phyloP scores from a whole-genome alignment of 2,113 vertebrate species.

The Zosterops lateralis region DNA sequence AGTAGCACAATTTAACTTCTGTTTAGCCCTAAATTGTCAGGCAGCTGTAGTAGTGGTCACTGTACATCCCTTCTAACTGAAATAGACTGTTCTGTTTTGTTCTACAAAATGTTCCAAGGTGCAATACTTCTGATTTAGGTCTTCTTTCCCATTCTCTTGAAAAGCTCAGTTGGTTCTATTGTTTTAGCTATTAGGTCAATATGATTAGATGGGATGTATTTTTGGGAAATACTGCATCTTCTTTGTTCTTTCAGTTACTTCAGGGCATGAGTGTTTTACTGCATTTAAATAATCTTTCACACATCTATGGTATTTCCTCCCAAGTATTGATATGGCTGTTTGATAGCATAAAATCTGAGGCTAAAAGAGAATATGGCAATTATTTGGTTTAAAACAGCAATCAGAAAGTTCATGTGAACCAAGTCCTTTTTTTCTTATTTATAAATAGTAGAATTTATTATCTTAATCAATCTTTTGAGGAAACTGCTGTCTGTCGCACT shows the following conservation, averaged over 20 bases:
- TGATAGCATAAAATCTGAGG: not conserved
- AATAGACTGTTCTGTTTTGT: not conserved
- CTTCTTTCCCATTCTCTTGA: not conserved
- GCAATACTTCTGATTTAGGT: not conserved
- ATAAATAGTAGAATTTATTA: not conserved
- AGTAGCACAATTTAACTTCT: not conserved
- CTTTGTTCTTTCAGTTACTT: not conserved
- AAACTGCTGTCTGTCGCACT: not conserved
- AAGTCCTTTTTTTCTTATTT: not conserved
- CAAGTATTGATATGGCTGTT: not conserved
- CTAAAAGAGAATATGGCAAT: not conserved
- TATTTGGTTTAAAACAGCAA: not conserved
- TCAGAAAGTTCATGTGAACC: not conserved
- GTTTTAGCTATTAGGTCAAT: not conserved
- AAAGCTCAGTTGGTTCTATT: not conserved
- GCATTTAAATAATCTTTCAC: not conserved
- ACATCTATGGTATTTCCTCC: not conserved
- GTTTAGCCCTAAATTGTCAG: not conserved
- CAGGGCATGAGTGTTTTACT: not conserved
- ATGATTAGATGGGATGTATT: not conserved
- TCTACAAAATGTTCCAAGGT: not conserved
- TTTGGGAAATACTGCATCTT: not conserved
- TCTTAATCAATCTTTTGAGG: not conserved
- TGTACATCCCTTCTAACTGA: not conserved
- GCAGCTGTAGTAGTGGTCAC: not conserved